These are phyloP conservation scores for Miltochrista miniata DNA, from an alignment of 2,888 invertebrate genomes.

Conservation along the genomic window DNA sequence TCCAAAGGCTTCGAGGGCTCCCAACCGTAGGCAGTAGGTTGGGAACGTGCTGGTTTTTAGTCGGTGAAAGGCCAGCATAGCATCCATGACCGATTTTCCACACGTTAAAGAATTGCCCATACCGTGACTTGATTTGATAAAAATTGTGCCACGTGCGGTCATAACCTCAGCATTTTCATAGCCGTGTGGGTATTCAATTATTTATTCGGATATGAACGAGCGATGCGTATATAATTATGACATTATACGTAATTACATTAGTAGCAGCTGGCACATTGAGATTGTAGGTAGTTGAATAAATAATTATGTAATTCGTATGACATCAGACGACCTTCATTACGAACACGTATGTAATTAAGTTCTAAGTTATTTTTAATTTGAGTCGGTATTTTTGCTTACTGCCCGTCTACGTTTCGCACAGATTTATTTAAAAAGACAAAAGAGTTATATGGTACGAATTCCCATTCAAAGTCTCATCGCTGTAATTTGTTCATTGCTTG, in stretches of 20 bases:
- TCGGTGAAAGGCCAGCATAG: too few species aligned
- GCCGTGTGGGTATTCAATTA: background rate
- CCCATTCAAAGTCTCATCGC: too few species aligned
- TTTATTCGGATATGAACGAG: background rate
- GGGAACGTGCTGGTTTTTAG: too few species aligned
- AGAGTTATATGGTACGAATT: too few species aligned
- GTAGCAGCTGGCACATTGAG: background rate
- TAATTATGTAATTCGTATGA: constrained; percentile 2
- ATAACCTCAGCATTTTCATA: too few species aligned
- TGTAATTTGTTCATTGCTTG: too few species aligned
- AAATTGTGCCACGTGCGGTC: background rate
- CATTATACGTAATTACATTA: constrained; percentile 2
- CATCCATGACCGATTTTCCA: too few species aligned
- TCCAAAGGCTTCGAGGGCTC: too few species aligned
- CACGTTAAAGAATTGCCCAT: too few species aligned
- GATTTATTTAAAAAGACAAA: too few species aligned
- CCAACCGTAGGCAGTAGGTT: too few species aligned
- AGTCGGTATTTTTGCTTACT: background rate
- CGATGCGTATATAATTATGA: background rate
- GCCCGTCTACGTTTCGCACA: background rate
- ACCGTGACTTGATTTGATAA: background rate
- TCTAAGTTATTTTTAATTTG: background rate
- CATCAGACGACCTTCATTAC: constrained; percentile 5
- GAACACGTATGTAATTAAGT: background rate
- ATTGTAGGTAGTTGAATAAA: constrained; percentile 5